A percentile compares a stretch with the other conserved stretches of the same genome.
Evolutionary conservation across 37 sponge, comb jelly and placozoan species (phyloP).

Genomic region (Oopsacas minuta): DNA sequence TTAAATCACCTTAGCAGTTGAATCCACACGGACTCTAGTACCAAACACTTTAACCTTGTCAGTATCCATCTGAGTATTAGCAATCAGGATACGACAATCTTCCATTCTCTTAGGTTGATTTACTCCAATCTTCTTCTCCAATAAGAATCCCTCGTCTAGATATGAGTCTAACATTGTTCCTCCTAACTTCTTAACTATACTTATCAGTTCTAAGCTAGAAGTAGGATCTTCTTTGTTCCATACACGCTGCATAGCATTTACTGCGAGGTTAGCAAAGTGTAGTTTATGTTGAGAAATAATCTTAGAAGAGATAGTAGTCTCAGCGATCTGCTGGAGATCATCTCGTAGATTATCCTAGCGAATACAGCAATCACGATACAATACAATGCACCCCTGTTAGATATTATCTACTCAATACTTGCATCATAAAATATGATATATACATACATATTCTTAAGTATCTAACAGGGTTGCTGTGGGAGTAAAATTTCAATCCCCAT

Average conservation of each 20-base stretch:
- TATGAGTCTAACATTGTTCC: conserved; percentile 76
- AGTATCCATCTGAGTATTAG: conserved; percentile 98
- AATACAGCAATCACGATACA: too few relatives aligned
- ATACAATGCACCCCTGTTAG: too few relatives aligned
- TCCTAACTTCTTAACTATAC: conserved; percentile 92
- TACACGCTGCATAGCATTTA: conserved; percentile 77
- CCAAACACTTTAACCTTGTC: conserved; percentile 97
- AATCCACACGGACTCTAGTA: conserved; percentile 76
- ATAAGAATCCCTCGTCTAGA: conserved; percentile 90
- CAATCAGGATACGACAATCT: conserved; percentile 81
- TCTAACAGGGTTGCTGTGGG: too few relatives aligned
- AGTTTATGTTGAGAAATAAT: conserved; percentile 86
- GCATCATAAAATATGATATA: too few relatives aligned
- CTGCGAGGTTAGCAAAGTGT: conserved; percentile 83
- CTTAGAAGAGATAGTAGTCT: conserved; percentile 94
- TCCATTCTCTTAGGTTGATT: conserved; percentile 95
- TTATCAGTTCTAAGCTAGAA: conserved; percentile 68
- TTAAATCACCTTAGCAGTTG: conserved; percentile 82
- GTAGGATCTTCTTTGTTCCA: conserved; percentile 34
- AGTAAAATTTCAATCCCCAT: too few relatives aligned
- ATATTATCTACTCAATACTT: too few relatives aligned
- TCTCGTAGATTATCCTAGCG: conserved; percentile 14
- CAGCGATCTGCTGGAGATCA: conserved; percentile 90
- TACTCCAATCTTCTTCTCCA: conserved; percentile 93
- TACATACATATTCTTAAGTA: too few relatives aligned